Evolutionary conservation across 2,113 vertebrate species (phyloP).

Genomic region (Passer domesticus): DNA sequence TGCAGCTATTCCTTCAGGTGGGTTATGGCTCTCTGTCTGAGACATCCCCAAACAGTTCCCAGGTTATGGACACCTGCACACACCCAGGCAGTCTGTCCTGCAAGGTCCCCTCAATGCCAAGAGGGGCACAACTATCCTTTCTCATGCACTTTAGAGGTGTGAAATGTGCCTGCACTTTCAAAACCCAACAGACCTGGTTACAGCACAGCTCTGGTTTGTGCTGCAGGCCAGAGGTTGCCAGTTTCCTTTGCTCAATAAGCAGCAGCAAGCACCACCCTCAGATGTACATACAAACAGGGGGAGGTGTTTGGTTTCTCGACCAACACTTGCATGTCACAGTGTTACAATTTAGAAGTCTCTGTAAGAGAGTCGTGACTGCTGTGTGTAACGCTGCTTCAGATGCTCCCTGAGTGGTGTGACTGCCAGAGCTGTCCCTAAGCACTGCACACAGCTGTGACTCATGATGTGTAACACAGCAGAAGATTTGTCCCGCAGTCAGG

Average conservation of each 20-base stretch:
- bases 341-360: not conserved
- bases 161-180: not conserved
- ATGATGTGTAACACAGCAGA: not conserved
- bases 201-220: not conserved
- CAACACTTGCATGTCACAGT: not conserved
- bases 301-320: not conserved
- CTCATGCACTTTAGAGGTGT: not conserved
- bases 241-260: not conserved
- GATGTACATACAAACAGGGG: not conserved
- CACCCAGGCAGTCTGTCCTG: not conserved
- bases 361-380: conserved; percentile 10
- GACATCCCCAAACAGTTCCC: not conserved
- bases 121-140: fast-evolving
- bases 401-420: not conserved
- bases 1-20: not conserved
- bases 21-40: not conserved
- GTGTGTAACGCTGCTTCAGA: not conserved
- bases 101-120: not conserved
- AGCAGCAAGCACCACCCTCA: not conserved
- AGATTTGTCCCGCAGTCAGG: not conserved
- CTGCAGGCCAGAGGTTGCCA: not conserved
- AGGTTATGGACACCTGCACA: not conserved
- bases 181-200: not conserved
- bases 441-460: not conserved
- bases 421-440: not conserved